A percentile compares a stretch with the other conserved stretches of the same genome.
Evolutionary conservation across 30 jellyfish, hydroid and myxozoan genomes (phyloP).

Genomic region (Pseudorhiza aurosa): DNA sequence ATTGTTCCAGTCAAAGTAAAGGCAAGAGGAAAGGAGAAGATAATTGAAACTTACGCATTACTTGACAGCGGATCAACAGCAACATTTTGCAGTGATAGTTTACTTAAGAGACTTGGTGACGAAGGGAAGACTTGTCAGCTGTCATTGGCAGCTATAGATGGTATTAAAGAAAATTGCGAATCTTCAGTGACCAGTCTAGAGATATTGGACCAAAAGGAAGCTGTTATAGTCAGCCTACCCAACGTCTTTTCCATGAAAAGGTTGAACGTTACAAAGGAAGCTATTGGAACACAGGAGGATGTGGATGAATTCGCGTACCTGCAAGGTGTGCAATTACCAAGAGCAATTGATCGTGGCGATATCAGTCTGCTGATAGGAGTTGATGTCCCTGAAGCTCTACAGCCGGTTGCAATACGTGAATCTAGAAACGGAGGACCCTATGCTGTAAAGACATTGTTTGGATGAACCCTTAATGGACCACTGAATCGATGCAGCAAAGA

Average conservation of each 20-base stretch:
- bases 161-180: slow-evolving; percentile 36
- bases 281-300: slow-evolving; percentile 46
- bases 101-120: slow-evolving; percentile 40
- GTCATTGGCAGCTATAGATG: slow-evolving; percentile 44
- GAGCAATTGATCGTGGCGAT: slow-evolving; percentile 8
- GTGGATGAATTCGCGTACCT: slow-evolving; percentile 43
- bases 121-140: slow-evolving; percentile 25
- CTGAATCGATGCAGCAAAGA: slow-evolving; percentile 35
- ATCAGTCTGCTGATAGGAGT: slow-evolving; percentile 51
- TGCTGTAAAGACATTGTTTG: slow-evolving; percentile 62
- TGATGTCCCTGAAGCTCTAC: slow-evolving; percentile 43
- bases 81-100: slow-evolving; percentile 37
- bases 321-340: slow-evolving; percentile 39
- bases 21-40: slow-evolving; percentile 6
- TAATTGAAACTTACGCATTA: slow-evolving; percentile 27
- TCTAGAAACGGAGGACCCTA: slow-evolving; percentile 44
- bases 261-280: slow-evolving; percentile 25
- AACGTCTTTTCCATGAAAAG: slow-evolving; percentile 31
- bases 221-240: slow-evolving; percentile 28
- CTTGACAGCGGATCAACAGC: slow-evolving; percentile 67
- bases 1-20: slow-evolving; percentile 33
- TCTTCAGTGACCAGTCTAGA: slow-evolving; percentile 34
- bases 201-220: slow-evolving; percentile 42
- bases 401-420: slow-evolving; percentile 19
- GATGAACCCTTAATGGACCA: slow-evolving; percentile 68